A percentile compares a stretch with the other conserved stretches of the same genome.
Evolutionary conservation across 92 coral and sea anemone species (phyloP).

Genomic region (Isaurus tuberculatus): DNA sequence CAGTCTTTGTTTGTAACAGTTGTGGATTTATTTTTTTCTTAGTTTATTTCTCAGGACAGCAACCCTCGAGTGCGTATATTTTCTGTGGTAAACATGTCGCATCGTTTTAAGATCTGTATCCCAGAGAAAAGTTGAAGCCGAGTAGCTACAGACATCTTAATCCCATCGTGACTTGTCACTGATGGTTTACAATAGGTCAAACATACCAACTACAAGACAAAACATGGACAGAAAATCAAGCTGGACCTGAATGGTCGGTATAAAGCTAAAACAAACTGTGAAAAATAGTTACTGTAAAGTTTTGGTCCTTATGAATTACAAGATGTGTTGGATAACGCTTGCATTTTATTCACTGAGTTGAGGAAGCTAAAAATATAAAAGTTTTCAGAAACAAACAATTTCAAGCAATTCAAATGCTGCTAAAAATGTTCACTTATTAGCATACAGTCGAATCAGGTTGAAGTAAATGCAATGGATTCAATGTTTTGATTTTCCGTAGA

Average conservation of each 20-base stretch:
- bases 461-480: neutral
- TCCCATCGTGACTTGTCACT: conserved; percentile 22
- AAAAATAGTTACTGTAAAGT: conserved; percentile 6
- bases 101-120: neutral
- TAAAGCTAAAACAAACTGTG: conserved; percentile 6
- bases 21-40: neutral
- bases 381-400: neutral
- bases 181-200: conserved; percentile 17
- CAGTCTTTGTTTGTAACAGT: neutral
- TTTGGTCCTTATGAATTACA: neutral
- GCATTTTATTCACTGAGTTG: neutral
- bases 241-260: conserved; percentile 1
- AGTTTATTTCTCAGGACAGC: neutral
- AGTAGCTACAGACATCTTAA: neutral
- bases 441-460: conserved; percentile 10
- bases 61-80: neutral
- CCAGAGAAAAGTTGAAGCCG: neutral
- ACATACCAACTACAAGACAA: conserved; percentile 30
- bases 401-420: neutral
- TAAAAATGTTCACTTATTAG: neutral
- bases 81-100: neutral
- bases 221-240: conserved; percentile 30
- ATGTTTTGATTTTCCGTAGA: neutral
- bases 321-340: neutral
- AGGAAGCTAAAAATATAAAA: neutral